Conservation (phyloP, 2,113 vertebrate species). For the Rattus rattus region DNA sequence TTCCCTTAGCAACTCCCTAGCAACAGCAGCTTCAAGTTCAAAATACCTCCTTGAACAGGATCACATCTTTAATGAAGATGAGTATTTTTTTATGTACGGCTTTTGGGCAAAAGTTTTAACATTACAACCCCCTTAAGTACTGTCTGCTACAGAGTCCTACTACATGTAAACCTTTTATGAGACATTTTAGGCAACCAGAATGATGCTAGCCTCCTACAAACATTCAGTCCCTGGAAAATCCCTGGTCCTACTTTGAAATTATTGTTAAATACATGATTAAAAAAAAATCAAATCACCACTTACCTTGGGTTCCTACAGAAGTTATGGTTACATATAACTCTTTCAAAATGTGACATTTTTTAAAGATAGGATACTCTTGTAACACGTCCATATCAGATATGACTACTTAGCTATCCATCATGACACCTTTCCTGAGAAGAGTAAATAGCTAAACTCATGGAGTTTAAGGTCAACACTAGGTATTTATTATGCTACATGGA, state of each 20-base stretch:
- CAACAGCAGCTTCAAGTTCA: constrained; percentile 76
- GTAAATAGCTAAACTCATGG: constrained; percentile 38
- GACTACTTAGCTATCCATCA: constrained; percentile 13
- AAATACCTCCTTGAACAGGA: constrained; percentile 76
- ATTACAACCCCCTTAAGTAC: constrained; percentile 49
- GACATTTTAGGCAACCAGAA: constrained; percentile 12
- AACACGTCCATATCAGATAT: background rate
- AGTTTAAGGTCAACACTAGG: constrained; percentile 35
- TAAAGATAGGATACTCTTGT: background rate
- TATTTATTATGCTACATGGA: constrained; percentile 57
- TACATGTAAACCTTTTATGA: constrained; percentile 25
- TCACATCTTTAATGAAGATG: constrained; percentile 76
- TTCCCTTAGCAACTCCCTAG: constrained; percentile 80
- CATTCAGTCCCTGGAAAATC: constrained; percentile 41
- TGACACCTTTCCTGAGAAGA: constrained; percentile 50
- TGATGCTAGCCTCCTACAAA: constrained; percentile 1
- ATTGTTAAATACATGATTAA: constrained; percentile 50
- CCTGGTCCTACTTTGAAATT: constrained; percentile 33
- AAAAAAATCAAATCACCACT: constrained; percentile 21
- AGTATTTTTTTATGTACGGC: constrained; percentile 68
- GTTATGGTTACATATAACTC: constrained; percentile 44
- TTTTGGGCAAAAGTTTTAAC: constrained; percentile 69
- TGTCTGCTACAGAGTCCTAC: constrained; percentile 48
- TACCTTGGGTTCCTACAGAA: constrained; percentile 49
- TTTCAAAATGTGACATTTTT: constrained; percentile 57